Evolutionary conservation across 2,888 invertebrate species (phyloP), one percentile per base, ranked within the genome.

Genomic region (Lepetodrilus schrolli): DNA sequence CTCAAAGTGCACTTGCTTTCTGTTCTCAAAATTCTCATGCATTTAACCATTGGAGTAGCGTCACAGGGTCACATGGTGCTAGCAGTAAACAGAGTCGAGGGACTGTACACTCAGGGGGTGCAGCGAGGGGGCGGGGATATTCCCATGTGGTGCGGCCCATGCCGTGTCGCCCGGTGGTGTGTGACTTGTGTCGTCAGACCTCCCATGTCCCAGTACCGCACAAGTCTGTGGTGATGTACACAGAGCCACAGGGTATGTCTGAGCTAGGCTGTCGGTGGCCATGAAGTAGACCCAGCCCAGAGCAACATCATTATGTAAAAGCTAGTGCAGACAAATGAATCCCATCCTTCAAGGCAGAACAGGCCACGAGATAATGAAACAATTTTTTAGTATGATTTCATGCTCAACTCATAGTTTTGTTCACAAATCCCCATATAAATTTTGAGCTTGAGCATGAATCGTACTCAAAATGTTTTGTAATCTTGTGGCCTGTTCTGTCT

Each of bases 211-310:
- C 50, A 47, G 66, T 65, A 4, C 72, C 77, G 21, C 70, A 66
- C 17, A 72, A 72, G 20, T 82, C 80, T 10, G 75, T 82, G 78
- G 82, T 82, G 13, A 49, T 82, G 7, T 82, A 78, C 66, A 77
- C 78, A 10, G 77, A 82, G 43, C 77, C 79, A 21, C 77, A 81
- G 79, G 82, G 82, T 82, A 43, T 73, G 75, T n/a, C n/a, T n/a
- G n/a, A n/a, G n/a, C n/a, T n/a, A n/a, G n/a, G n/a, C n/a, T n/a
- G n/a, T n/a, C n/a, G n/a, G n/a, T n/a, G n/a, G n/a, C n/a, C n/a
- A n/a, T n/a, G n/a, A n/a, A n/a, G n/a, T n/a, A n/a, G n/a, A n/a
- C n/a, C n/a, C n/a, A n/a, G n/a, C n/a, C n/a, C n/a, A n/a, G n/a
- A n/a, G n/a, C n/a, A n/a, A n/a, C n/a, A n/a, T n/a, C n/a, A n/a